Base-by-base conservation (phyloP, 2,888 invertebrate species). In the Geotrupes spiniger region DNA sequence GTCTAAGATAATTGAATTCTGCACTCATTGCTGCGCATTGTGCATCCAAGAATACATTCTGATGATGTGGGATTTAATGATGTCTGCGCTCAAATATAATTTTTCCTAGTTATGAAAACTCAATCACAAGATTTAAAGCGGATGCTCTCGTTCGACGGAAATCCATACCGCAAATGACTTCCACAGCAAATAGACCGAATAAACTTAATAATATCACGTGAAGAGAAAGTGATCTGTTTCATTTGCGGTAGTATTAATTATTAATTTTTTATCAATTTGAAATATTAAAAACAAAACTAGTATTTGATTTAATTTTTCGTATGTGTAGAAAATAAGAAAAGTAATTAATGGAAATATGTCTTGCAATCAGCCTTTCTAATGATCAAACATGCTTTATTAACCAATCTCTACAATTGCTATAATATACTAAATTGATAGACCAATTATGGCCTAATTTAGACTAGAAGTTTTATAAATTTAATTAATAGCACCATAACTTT, bases 1-100 rank as follows among this genome's bases (percentile, higher is more conserved):
- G 50, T 57, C 61, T 60, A 63, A 63, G 65, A 67, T 69, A 69
- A 69, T 69, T 68, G 67, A 69, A 69, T 69, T 68, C 63, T 60
- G 60, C 62, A 58, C 61, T 69, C 69, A 65, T 69, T 67, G 67
- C 66, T 61, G 53, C 57, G 61, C 64, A 68, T 69, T 69, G 69
- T 69, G 59, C 60, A 59, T 50, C 59, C 60, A 61, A 67, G 68
- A 68, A 67, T 66, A 68, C 66, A 68, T 67, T 67, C 66, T 68
- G 67, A 68, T 67, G 65, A 69, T 64, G 67, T 61, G 64, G 63
- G 59, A 58, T 60, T 63, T 67, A 66, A 67, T 66, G 65, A 66
- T 63, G 60, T 63, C 59, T 58, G 57, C 55, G 54, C 58, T 58
- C 61, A 59, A 60, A 61, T 61, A 57, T 59, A 51, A 59, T 62